These are phyloP conservation scores for Amblyteles armatorius DNA, from an alignment of 2,888 invertebrate species.

Conservation along the genomic window DNA sequence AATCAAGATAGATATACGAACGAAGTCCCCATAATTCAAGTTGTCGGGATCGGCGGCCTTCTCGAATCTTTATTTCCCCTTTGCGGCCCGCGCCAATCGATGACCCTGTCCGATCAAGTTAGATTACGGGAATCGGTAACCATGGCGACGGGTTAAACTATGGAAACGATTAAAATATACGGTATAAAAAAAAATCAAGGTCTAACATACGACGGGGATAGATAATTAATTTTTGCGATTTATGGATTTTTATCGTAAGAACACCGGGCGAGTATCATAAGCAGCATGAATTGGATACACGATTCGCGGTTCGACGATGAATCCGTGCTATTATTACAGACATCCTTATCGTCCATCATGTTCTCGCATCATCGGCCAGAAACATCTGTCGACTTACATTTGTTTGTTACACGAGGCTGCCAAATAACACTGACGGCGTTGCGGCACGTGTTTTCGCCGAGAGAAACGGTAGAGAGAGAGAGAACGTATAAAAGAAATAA, in stretches of 20 bases:
- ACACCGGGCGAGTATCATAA: neutral
- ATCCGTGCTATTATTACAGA: conserved; percentile 57
- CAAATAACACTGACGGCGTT: conserved; percentile 7
- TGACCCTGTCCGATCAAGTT: neutral
- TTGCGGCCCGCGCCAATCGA: neutral
- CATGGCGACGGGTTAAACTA: neutral
- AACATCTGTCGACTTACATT: conserved; percentile 60
- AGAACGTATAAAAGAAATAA: conserved; percentile 48
- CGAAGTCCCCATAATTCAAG: neutral
- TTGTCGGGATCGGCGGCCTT: neutral
- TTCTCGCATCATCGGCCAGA: conserved; percentile 25
- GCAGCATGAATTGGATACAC: conserved; percentile 29
- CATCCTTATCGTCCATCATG: conserved; percentile 5
- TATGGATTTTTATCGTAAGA: conserved; percentile 43
- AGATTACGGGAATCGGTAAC: neutral
- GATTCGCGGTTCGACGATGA: conserved; percentile 38
- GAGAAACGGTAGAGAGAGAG: conserved; percentile 10
- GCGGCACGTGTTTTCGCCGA: conserved; percentile 59
- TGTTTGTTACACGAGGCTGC: conserved; percentile 23
- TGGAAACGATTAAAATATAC: neutral
- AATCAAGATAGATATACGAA: conserved; percentile 7
- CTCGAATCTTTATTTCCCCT: neutral
- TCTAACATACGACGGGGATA: conserved; percentile 21
- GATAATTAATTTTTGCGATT: conserved; percentile 42
- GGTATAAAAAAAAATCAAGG: conserved; percentile 19